Percentiles rank a stretch among this genome's conserved stretches.
Evolutionary conservation across 2,888 invertebrate genomes (phyloP).

Genomic region (Muschampia plurimacula): DNA sequence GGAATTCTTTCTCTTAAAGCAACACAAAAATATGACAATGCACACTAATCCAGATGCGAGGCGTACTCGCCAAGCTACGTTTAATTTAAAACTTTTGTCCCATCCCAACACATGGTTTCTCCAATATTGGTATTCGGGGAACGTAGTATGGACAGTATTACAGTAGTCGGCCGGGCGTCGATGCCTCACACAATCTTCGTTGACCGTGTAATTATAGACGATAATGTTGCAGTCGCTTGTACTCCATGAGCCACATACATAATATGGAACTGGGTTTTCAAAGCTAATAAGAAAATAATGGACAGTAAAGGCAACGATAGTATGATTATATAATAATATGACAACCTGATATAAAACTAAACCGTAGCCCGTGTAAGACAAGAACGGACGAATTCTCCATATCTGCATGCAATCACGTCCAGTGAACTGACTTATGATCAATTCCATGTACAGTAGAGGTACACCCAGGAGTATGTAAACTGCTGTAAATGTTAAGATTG

Average conservation of each 20-base stretch:
- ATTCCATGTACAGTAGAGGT: conserved; percentile 74
- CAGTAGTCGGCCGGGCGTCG: conserved; percentile 55
- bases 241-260: conserved; percentile 65
- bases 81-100: conserved; percentile 38
- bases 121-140: conserved; percentile 74
- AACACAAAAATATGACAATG: conserved; percentile 56
- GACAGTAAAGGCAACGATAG: conserved; percentile 58
- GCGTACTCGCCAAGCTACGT: conserved; percentile 68
- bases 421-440: conserved; percentile 71
- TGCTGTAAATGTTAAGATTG: conserved; percentile 52
- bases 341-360: conserved; percentile 62
- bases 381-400: conserved; percentile 65
- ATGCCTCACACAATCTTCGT: conserved; percentile 63
- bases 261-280: conserved; percentile 69
- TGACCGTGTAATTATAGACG: conserved; percentile 62
- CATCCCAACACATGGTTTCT: conserved; percentile 53
- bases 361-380: conserved; percentile 69
- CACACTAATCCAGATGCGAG: conserved; percentile 63
- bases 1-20: conserved; percentile 60
- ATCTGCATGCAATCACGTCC: conserved; percentile 68
- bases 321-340: conserved; percentile 59
- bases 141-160: conserved; percentile 56
- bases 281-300: conserved; percentile 76
- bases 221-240: conserved; percentile 60
- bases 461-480: conserved; percentile 62